phyloP scores from a whole-genome alignment of 2,797 vertebrate species.

The Hybognathus amarus region DNA sequence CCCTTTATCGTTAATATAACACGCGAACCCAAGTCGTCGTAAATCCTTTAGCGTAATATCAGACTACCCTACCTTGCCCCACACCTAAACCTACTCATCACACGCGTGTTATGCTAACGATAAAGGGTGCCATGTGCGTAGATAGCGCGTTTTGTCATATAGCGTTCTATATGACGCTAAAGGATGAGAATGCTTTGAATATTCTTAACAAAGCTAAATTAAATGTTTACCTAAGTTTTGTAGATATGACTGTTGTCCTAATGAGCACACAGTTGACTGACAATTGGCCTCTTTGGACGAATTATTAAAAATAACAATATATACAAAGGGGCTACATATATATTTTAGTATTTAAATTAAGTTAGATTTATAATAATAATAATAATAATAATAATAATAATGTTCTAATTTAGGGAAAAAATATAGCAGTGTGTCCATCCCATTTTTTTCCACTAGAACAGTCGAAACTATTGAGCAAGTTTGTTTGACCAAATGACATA shows the following conservation, averaged over 20 bases:
- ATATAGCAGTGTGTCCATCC: background rate
- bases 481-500: background rate
- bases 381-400: background rate
- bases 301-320: conserved; percentile 36
- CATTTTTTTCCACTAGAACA: background rate
- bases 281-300: conserved; percentile 12
- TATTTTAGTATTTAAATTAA: no score
- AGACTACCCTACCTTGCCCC: no score
- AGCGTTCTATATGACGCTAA: no score
- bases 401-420: no score
- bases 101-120: no score
- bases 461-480: background rate
- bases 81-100: no score
- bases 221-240: background rate
- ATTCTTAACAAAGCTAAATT: background rate
- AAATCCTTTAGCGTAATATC: no score
- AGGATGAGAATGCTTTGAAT: no score
- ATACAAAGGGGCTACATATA: conserved; percentile 31
- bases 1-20: no score
- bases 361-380: background rate
- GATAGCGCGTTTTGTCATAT: no score
- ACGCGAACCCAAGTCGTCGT: no score
- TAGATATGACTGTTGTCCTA: conserved; percentile 11
- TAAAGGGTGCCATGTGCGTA: no score
- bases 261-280: background rate